Evolutionary conservation across 2,113 vertebrate genomes (phyloP).

Genomic region (Calonectris borealis): DNA sequence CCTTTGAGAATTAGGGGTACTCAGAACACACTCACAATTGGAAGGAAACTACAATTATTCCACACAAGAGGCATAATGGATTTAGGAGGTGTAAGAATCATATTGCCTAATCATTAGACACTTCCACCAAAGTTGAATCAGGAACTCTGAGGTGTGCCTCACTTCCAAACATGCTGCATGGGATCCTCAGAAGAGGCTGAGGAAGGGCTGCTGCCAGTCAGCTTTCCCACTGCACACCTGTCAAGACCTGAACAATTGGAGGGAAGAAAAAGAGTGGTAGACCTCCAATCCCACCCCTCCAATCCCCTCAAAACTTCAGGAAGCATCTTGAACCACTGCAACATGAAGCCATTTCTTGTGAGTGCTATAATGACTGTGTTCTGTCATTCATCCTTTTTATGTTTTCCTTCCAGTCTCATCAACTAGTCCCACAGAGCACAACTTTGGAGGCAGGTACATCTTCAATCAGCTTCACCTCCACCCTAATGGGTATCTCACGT

Average conservation of each 20-base stretch:
- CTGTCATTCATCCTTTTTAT: neutral
- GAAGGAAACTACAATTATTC: neutral
- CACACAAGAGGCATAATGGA: neutral
- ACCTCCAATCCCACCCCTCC: neutral
- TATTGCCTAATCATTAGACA: neutral
- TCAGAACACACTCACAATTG: neutral
- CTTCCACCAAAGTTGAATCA: neutral
- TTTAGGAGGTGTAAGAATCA: neutral
- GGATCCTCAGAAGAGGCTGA: neutral
- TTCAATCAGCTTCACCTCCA: neutral
- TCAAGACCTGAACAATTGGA: neutral
- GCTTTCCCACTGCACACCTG: neutral
- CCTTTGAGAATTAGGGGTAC: neutral
- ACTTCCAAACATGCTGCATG: neutral
- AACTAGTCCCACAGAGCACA: neutral
- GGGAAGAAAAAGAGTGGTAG: neutral
- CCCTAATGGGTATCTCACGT: too few species aligned
- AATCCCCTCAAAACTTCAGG: neutral
- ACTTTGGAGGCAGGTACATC: neutral
- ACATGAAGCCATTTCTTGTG: neutral
- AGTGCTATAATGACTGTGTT: neutral
- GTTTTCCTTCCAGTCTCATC: neutral
- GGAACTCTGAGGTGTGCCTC: neutral
- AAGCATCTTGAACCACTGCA: neutral
- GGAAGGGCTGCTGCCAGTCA: neutral